These are phyloP conservation scores for Spicauda simplicius DNA, from an alignment of 2,888 invertebrate species.

Conservation along the genomic window DNA sequence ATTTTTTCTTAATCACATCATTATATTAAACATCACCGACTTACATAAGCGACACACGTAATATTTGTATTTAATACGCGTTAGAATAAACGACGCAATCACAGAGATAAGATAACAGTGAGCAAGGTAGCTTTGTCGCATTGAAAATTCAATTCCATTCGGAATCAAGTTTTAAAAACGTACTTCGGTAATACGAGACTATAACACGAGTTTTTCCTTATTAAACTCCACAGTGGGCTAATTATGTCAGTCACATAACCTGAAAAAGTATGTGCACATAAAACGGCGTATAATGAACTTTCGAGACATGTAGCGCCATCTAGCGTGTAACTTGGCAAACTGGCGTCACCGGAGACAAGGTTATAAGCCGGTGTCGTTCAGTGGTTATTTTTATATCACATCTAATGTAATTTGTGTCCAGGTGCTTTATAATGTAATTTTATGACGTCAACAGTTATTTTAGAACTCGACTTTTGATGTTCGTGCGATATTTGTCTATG, in stretches of 20 bases:
- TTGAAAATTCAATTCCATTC: conserved; percentile 15
- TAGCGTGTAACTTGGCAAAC: conserved; percentile 68
- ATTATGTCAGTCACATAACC: conserved; percentile 40
- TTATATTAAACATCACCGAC: conserved; percentile 13
- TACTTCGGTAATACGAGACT: conserved; percentile 12
- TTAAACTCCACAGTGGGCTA: conserved; percentile 14
- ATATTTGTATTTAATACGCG: conserved; percentile 35
- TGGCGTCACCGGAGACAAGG: conserved; percentile 42
- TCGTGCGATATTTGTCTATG: conserved; percentile 17
- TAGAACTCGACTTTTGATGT: conserved; percentile 19
- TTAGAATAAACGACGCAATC: conserved; percentile 37
- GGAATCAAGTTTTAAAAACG: conserved; percentile 12
- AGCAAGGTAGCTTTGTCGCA: conserved; percentile 26
- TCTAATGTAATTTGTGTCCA: conserved; percentile 47
- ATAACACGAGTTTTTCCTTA: conserved; percentile 21
- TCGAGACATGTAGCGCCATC: conserved; percentile 67
- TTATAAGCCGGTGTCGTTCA: conserved; percentile 44
- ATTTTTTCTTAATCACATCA: conserved; percentile 17
- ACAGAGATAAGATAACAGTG: conserved; percentile 36
- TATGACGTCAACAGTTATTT: conserved; percentile 43
- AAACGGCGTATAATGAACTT: conserved; percentile 41
- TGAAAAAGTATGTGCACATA: conserved; percentile 47
- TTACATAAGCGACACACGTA: conserved; percentile 35
- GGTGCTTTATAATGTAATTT: conserved; percentile 44
- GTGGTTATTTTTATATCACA: conserved; percentile 48